These are phyloP conservation scores for Aegithalos caudatus DNA, from an alignment of 2,113 vertebrate species.

Conservation along the genomic window DNA sequence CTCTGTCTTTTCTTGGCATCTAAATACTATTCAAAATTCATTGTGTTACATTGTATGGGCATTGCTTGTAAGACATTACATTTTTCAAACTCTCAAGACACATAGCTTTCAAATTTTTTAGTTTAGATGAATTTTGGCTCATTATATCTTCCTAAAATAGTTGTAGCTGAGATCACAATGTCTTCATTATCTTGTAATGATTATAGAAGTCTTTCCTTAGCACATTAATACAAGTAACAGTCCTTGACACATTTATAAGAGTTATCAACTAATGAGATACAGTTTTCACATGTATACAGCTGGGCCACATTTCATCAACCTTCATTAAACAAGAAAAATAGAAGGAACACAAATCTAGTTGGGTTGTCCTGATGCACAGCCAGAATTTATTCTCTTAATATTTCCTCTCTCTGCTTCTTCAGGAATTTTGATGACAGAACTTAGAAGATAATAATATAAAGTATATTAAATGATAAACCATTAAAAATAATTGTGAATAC, in stretches of 20 bases:
- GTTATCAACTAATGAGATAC: conserved; percentile 3
- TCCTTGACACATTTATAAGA: background rate
- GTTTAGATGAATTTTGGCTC: background rate
- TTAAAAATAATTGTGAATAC: background rate
- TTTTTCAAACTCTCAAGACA: conserved; percentile 17
- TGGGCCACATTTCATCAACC: background rate
- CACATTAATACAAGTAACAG: background rate
- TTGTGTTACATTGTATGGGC: background rate
- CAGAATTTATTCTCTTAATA: background rate
- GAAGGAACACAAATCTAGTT: background rate
- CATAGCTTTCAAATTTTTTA: background rate
- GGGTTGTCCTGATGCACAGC: background rate
- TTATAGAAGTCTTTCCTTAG: background rate
- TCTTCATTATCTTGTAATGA: conserved; percentile 23
- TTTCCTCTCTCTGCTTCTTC: background rate
- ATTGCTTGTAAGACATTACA: background rate
- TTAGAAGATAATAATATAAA: background rate
- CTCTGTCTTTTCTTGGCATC: background rate
- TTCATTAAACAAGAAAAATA: background rate
- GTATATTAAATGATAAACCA: background rate
- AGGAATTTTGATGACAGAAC: background rate
- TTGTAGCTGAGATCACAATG: background rate
- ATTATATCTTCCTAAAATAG: conserved; percentile 11
- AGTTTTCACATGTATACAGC: background rate
- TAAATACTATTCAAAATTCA: background rate